Evolutionary conservation across 2,113 vertebrate genomes (phyloP).

Genomic region (Edolisoma coerulescens): DNA sequence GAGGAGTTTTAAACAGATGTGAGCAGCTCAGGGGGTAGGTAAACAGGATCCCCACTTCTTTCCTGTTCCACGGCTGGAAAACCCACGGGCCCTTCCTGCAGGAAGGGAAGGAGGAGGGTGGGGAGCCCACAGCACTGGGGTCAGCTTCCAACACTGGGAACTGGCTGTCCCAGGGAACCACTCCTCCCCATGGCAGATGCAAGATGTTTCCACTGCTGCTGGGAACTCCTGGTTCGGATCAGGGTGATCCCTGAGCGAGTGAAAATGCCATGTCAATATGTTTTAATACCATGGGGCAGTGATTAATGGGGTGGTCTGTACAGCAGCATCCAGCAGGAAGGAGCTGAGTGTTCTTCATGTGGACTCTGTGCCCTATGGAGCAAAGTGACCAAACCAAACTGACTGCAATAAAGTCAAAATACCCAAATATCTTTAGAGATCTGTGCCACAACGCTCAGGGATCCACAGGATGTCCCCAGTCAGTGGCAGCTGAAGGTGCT

Average conservation of each 20-base stretch:
- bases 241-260: background rate
- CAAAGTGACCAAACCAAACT: background rate
- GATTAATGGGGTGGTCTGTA: background rate
- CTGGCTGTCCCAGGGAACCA: background rate
- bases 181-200: background rate
- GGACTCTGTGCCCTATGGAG: background rate
- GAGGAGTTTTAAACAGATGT: background rate
- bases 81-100: conserved; percentile 15
- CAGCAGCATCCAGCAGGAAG: background rate
- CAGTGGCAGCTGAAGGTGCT: background rate
- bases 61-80: conserved; percentile 15
- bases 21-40: background rate
- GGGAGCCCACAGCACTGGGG: background rate
- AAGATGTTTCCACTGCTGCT: background rate
- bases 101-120: conserved; percentile 5
- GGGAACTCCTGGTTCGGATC: background rate
- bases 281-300: background rate
- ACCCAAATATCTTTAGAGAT: background rate
- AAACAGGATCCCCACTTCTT: background rate
- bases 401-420: background rate
- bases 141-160: background rate
- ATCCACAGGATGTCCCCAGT: background rate
- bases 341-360: background rate
- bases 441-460: background rate
- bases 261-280: accelerated